Conservation (phyloP, 2,113 vertebrate species). For the Sula dactylatra region DNA sequence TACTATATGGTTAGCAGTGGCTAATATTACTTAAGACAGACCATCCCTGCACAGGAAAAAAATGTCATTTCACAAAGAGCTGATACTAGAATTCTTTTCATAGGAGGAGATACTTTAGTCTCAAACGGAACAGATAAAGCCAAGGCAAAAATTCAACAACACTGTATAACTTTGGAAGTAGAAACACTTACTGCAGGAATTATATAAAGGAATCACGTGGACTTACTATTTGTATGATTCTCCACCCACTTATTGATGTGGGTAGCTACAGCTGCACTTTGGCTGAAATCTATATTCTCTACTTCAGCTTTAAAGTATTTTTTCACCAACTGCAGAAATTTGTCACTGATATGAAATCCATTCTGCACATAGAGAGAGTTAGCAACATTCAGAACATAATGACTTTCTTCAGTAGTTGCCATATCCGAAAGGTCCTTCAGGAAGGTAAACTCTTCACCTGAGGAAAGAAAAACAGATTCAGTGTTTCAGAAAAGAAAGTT, state of each 20-base stretch:
- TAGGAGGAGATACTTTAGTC: neutral
- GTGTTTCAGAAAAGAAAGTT: neutral
- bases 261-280: constrained; percentile 84
- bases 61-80: neutral
- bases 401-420: constrained; percentile 75
- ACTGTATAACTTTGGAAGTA: neutral
- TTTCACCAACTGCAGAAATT: constrained; percentile 89
- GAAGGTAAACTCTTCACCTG: constrained; percentile 89
- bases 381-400: constrained; percentile 87
- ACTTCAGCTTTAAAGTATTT: constrained; percentile 90
- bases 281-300: constrained; percentile 88
- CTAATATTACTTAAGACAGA: neutral
- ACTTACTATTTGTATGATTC: constrained; percentile 95
- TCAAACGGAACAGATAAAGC: neutral
- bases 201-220: neutral
- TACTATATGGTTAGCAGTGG: neutral
- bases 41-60: neutral
- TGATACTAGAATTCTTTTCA: neutral
- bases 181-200: neutral
- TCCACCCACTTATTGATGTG: constrained; percentile 96
- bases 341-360: constrained; percentile 85
- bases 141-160: neutral
- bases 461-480: neutral
- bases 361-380: constrained; percentile 93
- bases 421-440: constrained; percentile 87